phyloP scores from a whole-genome alignment of 35 echinoderm and acorn worm species.

The Diadema setosum region DNA sequence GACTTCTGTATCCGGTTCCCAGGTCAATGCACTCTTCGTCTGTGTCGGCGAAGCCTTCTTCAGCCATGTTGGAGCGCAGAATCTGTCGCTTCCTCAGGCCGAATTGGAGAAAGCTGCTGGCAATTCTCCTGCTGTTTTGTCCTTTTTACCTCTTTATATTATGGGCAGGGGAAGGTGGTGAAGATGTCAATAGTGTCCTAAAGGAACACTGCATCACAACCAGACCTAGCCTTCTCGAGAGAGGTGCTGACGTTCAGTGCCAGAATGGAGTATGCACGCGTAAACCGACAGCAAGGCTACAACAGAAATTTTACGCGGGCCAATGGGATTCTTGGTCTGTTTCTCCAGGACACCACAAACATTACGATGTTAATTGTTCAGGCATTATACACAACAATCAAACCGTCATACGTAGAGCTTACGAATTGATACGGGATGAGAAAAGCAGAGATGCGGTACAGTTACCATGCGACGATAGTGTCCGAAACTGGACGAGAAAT shows the following conservation, averaged over 20 bases:
- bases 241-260: background rate
- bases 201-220: no score
- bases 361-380: background rate
- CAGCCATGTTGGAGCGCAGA: no score
- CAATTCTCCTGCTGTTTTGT: no score
- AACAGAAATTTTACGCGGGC: background rate
- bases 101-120: no score
- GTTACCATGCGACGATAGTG: conserved; percentile 7
- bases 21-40: no score
- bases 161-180: no score
- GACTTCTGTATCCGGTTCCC: no score
- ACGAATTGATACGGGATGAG: background rate
- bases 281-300: background rate
- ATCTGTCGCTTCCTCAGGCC: no score
- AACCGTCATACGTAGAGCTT: background rate
- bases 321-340: background rate
- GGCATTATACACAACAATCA: background rate
- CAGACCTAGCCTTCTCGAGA: no score
- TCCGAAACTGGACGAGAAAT: conserved; percentile 16
- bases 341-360: background rate
- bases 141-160: no score
- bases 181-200: no score
- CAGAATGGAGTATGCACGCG: background rate
- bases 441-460: background rate
- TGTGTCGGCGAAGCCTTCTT: no score